Evolutionary conservation across 2,888 invertebrate genomes (phyloP), one percentile per base, ranked within the genome.

Genomic region (Athalia circularis): DNA sequence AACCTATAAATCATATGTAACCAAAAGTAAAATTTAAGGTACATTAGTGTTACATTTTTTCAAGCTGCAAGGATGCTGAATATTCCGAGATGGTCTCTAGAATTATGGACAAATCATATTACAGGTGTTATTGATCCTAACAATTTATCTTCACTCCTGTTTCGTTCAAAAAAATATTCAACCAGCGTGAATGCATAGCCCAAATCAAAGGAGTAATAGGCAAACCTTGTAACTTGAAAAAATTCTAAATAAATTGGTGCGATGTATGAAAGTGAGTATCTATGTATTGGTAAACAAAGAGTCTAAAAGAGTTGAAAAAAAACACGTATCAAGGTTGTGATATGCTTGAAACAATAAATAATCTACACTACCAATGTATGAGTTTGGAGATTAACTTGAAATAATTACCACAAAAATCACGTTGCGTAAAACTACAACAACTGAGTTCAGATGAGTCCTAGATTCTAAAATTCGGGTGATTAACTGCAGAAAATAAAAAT

Each of bases 371-470:
- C 50, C 52, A 45, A 43, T 57, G 57, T 72, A 59, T 59, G 45
- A 72, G 59, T 59, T 57, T 59, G 47, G 59, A 72, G 13, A 72
- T 72, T 57, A 47, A 13, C 59, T 57, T 59, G 47, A 9, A 68
- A 7, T 52, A 68, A 68, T 50, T 68, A 54, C 68, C 54, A 72
- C 72, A 15, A n/a, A 72, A 72, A 52, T 72, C 59, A 59, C 72
- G 52, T 72, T 45, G 72, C 47, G 72, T 72, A 59, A 72, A 72
- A 72, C 72, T 72, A 57, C n/a, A 15, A 72, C 45, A 72, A 57
- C 57, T 47, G 15, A 72, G 72, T 72, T 72, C 59, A 59, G 47
- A 72, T 47, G 9, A 59, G 72, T 13, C 59, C 13, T 45, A 59
- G 47, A 72, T 47, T 47, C 72, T 72, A 59, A 45, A 6, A 57